Evolutionary conservation across 92 coral and sea anemone species (phyloP).

Genomic region (Epizoanthus fatuus): DNA sequence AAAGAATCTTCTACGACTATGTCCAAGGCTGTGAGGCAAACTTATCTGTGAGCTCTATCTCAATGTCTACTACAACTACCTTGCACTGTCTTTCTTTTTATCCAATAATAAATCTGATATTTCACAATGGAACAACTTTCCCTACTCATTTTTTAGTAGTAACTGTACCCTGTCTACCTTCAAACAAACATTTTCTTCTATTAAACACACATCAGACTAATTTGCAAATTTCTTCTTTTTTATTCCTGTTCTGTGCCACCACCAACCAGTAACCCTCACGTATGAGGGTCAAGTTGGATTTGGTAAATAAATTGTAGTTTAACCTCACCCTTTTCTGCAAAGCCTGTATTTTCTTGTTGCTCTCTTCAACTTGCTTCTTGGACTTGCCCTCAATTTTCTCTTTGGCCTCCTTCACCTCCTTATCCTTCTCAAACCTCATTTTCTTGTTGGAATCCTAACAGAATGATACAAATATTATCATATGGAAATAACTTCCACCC

Average conservation of each 20-base stretch:
- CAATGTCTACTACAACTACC: too few relatives aligned
- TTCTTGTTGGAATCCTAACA: conserved; percentile 84
- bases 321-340: conserved; percentile 88
- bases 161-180: too few relatives aligned
- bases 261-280: too few relatives aligned
- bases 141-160: too few relatives aligned
- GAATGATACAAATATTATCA: not conserved
- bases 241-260: not conserved
- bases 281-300: not conserved
- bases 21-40: too few relatives aligned
- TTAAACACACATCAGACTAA: not conserved
- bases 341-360: conserved; percentile 94
- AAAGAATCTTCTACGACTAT: too few relatives aligned
- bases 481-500: too few relatives aligned
- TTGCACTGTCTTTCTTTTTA: too few relatives aligned
- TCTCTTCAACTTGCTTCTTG: conserved; percentile 92
- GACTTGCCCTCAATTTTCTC: conserved; percentile 89
- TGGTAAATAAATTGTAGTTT: not conserved
- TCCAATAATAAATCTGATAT: too few relatives aligned
- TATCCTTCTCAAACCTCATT: conserved; percentile 90
- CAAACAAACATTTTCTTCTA: not conserved
- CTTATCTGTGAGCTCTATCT: too few relatives aligned
- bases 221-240: not conserved
- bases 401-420: conserved; percentile 84
- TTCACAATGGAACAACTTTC: too few relatives aligned